Base-by-base conservation (phyloP, 2,888 invertebrate genomes). In the Onchidella celtica region DNA sequence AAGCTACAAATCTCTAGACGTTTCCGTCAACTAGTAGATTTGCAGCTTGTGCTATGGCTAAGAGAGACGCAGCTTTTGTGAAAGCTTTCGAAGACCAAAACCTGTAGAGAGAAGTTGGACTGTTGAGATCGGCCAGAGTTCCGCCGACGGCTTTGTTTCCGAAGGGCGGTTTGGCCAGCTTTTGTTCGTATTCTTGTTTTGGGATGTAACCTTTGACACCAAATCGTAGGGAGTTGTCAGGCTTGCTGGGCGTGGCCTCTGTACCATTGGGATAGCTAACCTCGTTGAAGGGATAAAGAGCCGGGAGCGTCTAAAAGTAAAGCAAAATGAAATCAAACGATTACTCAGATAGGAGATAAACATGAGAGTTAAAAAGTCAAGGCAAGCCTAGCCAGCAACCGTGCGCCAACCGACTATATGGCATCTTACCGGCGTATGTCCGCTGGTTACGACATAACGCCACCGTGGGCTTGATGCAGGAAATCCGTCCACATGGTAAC, bases 61-160 rank as follows among this genome's bases (percentile, higher is more conserved):
- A 29, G n/a, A 81, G 38, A 14, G 69, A 59, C 6, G 65, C 69
- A 34, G 81, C 78, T n/a, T 68, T 73, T 1, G 81, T 83, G 65
- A 59, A 78, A n/a, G 59, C 69, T 1, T 61, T n/a, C 3, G 78
- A 78, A 2, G 80, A 80, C 83, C 83, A 83, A 70, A 75, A 78
- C 69, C 81, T 55, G 40, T 79, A 83, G 3, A 73, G 17, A 1
- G 77, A 76, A 4, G 76, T 65, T 11, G 73, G 55, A 11, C 61
- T 59, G 47, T 80, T 72, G n/a, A 72, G 29, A 27, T 57, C 57
- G 24, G 69, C 47, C 32, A 29, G 65, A 34, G 6, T 38, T 17
- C 27, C 65, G 2, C 21, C 34, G 4, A 24, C 21, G 6, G 47
- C 34, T 27, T 14, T 70, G 32, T 34, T 6, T 1, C 63, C 63